Conservation (phyloP, 30 jellyfish, hydroid and myxozoan species). For the Hydractinia symbiolongicarpus region DNA sequence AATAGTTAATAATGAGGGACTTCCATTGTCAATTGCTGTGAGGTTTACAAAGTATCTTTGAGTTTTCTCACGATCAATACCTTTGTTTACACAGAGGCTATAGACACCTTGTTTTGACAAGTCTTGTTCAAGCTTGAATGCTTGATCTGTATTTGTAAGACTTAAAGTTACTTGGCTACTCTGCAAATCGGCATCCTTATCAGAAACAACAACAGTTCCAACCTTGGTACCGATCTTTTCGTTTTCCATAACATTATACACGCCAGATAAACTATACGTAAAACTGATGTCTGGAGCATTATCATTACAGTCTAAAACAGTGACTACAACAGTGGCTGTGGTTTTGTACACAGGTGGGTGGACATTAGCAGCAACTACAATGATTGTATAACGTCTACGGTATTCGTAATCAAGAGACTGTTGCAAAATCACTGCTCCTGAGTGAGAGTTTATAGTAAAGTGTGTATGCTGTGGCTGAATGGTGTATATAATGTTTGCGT, state of each 20-base stretch:
- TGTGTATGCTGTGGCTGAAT: conserved; percentile 47
- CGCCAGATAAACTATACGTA: conserved; percentile 34
- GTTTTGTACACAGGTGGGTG: conserved; percentile 19
- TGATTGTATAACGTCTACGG: conserved; percentile 33
- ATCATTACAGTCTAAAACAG: conserved; percentile 71
- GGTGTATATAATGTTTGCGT: conserved; percentile 51
- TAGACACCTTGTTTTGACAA: conserved; percentile 8
- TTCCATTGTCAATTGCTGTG: conserved; percentile 62
- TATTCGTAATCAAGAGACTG: conserved; percentile 54
- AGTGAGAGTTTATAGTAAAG: conserved; percentile 34
- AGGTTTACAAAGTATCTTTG: conserved; percentile 40
- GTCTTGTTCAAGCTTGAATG: conserved; percentile 37
- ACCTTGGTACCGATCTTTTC: conserved; percentile 43
- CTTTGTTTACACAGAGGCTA: conserved; percentile 24
- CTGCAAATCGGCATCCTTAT: conserved; percentile 51
- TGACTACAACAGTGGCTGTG: conserved; percentile 40
- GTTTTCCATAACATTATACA: conserved; percentile 57
- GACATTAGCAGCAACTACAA: conserved; percentile 69
- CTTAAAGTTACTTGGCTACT: conserved; percentile 39
- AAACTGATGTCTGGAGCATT: conserved; percentile 50
- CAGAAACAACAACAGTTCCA: conserved; percentile 52
- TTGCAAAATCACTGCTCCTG: conserved; percentile 38
- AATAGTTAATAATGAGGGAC: conserved; percentile 41
- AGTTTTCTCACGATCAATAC: conserved; percentile 70
- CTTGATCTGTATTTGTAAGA: conserved; percentile 24